A percentile compares a stretch with the other conserved stretches of the same genome.
Evolutionary conservation across 2,797 vertebrate genomes (phyloP).

Genomic region (Halcyon chelicuti): DNA sequence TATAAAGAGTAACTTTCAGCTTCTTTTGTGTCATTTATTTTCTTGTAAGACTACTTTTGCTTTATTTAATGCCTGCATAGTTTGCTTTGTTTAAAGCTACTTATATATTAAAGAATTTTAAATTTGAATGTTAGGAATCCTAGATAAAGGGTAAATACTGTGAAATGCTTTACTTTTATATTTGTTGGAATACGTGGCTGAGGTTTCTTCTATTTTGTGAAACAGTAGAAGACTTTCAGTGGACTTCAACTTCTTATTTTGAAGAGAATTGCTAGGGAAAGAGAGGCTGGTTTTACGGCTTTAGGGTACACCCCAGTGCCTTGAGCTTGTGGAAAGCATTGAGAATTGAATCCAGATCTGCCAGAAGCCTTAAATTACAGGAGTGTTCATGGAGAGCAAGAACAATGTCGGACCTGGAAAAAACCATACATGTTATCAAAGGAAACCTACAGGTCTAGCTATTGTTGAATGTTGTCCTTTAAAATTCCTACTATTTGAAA

Average conservation of each 20-base stretch:
- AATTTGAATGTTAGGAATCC: neutral
- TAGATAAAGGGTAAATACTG: neutral
- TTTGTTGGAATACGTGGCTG: neutral
- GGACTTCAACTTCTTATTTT: neutral
- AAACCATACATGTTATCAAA: neutral
- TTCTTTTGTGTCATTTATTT: neutral
- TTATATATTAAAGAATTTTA: neutral
- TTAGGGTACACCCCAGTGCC: neutral
- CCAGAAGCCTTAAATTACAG: neutral
- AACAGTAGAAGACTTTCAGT: neutral
- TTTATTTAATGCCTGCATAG: neutral
- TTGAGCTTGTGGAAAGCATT: neutral
- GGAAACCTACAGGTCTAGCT: neutral
- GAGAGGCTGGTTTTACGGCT: neutral
- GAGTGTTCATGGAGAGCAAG: neutral
- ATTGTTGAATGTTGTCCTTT: neutral
- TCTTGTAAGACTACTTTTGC: neutral
- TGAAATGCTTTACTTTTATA: neutral
- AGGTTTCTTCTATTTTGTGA: neutral
- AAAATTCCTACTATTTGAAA: neutral
- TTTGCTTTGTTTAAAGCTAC: neutral
- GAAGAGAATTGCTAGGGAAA: neutral
- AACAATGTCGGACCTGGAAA: neutral
- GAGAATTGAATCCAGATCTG: neutral
- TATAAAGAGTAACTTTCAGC: neutral